phyloP scores from a whole-genome alignment of 1,140 invertebrate genomes.

The Pachypsylla venusta region DNA sequence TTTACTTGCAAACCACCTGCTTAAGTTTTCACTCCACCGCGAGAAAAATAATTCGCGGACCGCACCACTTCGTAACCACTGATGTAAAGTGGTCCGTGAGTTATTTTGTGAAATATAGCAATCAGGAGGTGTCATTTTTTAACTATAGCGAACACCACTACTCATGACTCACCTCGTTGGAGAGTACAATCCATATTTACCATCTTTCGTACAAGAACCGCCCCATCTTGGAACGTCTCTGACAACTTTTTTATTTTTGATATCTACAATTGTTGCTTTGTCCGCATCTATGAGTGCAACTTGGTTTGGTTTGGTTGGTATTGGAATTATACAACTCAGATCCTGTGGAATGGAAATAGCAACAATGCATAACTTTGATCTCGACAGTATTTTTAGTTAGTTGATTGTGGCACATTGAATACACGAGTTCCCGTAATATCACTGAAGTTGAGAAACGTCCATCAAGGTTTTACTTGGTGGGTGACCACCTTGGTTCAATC shows the following conservation, averaged over 20 bases:
- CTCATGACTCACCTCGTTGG: conserved; percentile 53
- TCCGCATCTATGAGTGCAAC: conserved; percentile 78
- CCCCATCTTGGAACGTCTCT: conserved; percentile 66
- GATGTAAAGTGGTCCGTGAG: too few relatives aligned
- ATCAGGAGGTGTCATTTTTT: too few relatives aligned
- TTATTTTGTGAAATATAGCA: too few relatives aligned
- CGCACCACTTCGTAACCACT: too few relatives aligned
- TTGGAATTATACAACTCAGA: conserved; percentile 48
- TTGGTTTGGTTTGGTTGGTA: conserved; percentile 66
- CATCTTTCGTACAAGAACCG: conserved; percentile 65
- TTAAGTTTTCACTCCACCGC: too few relatives aligned
- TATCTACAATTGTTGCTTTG: conserved; percentile 73
- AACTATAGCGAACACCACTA: too few relatives aligned
- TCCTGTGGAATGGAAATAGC: conserved; percentile 35
- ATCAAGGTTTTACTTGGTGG: too few relatives aligned
- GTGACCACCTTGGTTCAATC: too few relatives aligned
- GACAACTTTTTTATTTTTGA: conserved; percentile 60
- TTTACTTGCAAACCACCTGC: too few relatives aligned
- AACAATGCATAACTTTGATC: not conserved
- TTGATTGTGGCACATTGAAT: not conserved
- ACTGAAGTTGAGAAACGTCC: too few relatives aligned
- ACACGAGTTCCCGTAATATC: too few relatives aligned
- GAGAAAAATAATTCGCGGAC: too few relatives aligned
- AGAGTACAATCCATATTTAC: conserved; percentile 84
- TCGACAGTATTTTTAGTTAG: not conserved